A percentile compares a stretch with the other conserved stretches of the same genome.
Evolutionary conservation across 1,140 invertebrate species (phyloP).

Genomic region (Hermetia illucens): DNA sequence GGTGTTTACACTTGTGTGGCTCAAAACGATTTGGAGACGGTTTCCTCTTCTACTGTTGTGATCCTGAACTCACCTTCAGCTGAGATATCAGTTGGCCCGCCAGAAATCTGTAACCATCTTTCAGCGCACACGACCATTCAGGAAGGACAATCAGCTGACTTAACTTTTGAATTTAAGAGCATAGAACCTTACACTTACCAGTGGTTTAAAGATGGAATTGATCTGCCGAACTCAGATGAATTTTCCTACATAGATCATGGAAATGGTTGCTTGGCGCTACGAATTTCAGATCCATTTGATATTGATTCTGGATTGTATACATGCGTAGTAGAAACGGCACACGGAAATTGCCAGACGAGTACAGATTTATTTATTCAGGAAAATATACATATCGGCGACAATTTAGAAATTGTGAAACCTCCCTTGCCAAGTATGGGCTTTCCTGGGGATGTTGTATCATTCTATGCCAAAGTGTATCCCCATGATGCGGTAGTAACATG

Average conservation of each 20-base stretch:
- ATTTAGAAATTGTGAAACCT: constrained; percentile 18
- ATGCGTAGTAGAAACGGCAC: constrained; percentile 37
- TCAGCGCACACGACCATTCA: no score
- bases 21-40: constrained; percentile 44
- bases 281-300: constrained; percentile 45
- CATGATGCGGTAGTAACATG: constrained; percentile 19
- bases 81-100: constrained; percentile 14
- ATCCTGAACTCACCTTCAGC: constrained; percentile 10
- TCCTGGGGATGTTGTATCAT: constrained; percentile 16
- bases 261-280: constrained; percentile 43
- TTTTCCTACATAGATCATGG: constrained; percentile 43
- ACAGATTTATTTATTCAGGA: constrained; percentile 22
- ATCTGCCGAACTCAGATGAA: constrained; percentile 50
- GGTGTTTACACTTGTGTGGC: constrained; percentile 60
- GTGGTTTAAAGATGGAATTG: constrained; percentile 56
- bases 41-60: constrained; percentile 12
- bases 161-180: constrained; percentile 36
- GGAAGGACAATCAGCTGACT: constrained; percentile 47
- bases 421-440: constrained; percentile 19
- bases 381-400: constrained; percentile 12
- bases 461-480: constrained; percentile 26
- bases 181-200: constrained; percentile 44
- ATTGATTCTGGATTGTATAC: constrained; percentile 58
- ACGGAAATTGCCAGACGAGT: constrained; percentile 18
- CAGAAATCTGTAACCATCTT: constrained; percentile 13